A percentile compares a stretch with the other conserved stretches of the same genome.
phyloP scores from a whole-genome alignment of 2,888 invertebrate species.

The Neelides folsomi region DNA sequence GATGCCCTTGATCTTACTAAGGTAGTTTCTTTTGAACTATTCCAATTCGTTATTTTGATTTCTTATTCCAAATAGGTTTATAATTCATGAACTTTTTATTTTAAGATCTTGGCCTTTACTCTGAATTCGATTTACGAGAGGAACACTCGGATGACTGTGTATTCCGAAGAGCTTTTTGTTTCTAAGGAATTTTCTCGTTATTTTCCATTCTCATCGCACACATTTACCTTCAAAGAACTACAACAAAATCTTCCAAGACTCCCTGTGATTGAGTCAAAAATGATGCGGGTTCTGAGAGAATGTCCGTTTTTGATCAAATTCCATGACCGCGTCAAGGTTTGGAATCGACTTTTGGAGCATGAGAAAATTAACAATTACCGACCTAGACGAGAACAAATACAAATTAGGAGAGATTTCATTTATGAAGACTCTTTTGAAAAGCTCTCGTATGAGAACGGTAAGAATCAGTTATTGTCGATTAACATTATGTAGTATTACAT shows the following conservation, averaged over 20 bases:
- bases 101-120: conserved; percentile 54
- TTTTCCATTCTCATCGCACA: conserved; percentile 30
- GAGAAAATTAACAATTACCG: conserved; percentile 48
- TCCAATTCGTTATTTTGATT: too few species aligned
- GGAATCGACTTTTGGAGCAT: conserved; percentile 54
- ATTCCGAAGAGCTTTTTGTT: conserved; percentile 58
- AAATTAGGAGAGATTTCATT: conserved; percentile 75
- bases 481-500: too few species aligned
- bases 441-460: conserved; percentile 76
- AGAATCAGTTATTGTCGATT: too few species aligned
- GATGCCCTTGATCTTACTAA: background rate
- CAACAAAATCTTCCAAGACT: conserved; percentile 2
- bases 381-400: conserved; percentile 55
- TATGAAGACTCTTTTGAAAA: conserved; percentile 97
- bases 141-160: conserved; percentile 68
- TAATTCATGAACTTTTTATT: background rate
- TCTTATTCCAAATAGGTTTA: too few species aligned
- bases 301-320: conserved; percentile 91
- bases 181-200: conserved; percentile 38
- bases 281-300: conserved; percentile 74
- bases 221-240: conserved; percentile 42
- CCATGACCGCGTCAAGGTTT: conserved; percentile 70
- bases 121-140: conserved; percentile 70
- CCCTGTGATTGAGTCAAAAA: conserved; percentile 61
- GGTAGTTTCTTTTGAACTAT: background rate